These are phyloP conservation scores for Mesitornis unicolor DNA, from an alignment of 2,113 vertebrate species.

Conservation along the genomic window DNA sequence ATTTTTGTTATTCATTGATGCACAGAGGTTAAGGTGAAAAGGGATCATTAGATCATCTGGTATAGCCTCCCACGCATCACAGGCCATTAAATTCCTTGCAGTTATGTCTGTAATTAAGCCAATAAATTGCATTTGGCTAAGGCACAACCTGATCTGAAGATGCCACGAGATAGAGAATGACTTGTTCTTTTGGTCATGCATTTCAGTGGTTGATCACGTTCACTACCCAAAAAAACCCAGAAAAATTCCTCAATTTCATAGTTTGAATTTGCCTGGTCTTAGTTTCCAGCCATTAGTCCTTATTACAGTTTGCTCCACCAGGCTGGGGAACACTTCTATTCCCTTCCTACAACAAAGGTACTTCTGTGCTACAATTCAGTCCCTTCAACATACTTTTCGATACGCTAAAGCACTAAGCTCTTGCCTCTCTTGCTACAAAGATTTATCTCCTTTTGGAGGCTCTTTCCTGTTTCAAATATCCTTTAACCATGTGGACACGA, in stretches of 20 bases:
- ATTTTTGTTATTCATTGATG: neutral
- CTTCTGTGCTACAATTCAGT: neutral
- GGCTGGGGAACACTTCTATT: neutral
- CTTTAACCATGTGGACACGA: neutral
- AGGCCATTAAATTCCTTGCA: slow-evolving; percentile 5
- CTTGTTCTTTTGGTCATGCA: neutral
- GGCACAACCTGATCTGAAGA: neutral
- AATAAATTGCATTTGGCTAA: neutral
- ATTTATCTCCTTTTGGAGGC: neutral
- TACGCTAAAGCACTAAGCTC: neutral
- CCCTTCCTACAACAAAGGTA: neutral
- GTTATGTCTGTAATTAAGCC: neutral
- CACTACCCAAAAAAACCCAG: neutral
- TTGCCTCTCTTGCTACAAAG: neutral
- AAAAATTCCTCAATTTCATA: neutral
- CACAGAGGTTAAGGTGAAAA: neutral
- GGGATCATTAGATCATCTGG: neutral
- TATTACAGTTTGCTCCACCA: neutral
- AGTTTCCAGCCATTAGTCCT: neutral
- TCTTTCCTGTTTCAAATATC: neutral
- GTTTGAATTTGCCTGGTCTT: neutral
- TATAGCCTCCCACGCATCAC: neutral
- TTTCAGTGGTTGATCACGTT: neutral
- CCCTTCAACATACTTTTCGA: neutral
- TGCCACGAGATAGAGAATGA: neutral